Conservation (phyloP, 2,113 vertebrate species). For the Rhinoderma darwinii region DNA sequence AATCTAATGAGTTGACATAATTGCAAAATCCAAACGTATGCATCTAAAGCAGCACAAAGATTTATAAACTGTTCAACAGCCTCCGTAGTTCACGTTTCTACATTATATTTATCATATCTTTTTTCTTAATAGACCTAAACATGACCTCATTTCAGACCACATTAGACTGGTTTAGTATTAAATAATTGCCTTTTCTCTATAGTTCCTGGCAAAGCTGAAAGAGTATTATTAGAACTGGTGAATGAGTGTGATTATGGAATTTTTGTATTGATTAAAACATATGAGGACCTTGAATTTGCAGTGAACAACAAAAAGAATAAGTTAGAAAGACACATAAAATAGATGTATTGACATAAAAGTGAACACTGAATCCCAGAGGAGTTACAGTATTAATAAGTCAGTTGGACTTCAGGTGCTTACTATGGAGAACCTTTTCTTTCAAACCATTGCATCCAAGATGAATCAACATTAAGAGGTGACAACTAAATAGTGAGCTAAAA, state of each 20-base stretch:
- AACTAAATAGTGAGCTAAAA: not conserved
- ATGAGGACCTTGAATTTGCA: constrained; percentile 20
- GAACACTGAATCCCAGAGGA: constrained; percentile 9
- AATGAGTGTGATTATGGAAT: constrained; percentile 1
- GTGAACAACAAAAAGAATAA: constrained; percentile 13
- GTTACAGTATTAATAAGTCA: constrained; percentile 28
- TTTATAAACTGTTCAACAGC: not conserved
- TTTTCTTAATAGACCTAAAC: not conserved
- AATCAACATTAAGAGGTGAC: not conserved
- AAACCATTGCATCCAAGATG: not conserved
- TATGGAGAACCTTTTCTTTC: not conserved
- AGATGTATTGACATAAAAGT: constrained; percentile 16
- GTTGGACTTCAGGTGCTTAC: not conserved
- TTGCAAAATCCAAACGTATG: not conserved
- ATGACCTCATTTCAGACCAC: not conserved
- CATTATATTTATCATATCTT: not conserved
- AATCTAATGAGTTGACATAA: not conserved
- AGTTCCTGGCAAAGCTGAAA: not conserved
- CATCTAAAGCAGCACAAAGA: not conserved
- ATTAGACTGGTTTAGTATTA: not conserved
- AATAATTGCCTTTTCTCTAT: not conserved
- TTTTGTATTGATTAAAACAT: constrained; percentile 32
- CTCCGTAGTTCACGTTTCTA: not conserved
- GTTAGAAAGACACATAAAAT: constrained; percentile 21
- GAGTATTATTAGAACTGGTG: not conserved